Evolutionary conservation across 2,113 vertebrate genomes (phyloP).

Genomic region (Xerus inauris): DNA sequence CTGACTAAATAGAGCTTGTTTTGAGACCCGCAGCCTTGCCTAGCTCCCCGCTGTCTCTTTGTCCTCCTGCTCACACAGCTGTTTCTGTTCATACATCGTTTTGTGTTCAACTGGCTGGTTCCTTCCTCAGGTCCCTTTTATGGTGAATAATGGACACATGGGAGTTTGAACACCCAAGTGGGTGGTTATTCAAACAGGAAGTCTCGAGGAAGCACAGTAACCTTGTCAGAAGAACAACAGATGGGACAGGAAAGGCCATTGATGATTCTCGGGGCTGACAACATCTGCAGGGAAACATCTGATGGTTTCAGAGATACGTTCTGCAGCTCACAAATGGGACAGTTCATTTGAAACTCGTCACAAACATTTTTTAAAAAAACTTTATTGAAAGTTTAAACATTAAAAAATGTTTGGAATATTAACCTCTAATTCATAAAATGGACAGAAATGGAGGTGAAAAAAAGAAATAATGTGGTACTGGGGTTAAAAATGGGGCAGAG

Average conservation of each 20-base stretch:
- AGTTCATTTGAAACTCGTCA: slow-evolving; percentile 5
- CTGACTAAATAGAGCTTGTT: slow-evolving; percentile 72
- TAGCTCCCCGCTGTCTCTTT: slow-evolving; percentile 76
- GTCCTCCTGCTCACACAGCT: slow-evolving; percentile 77
- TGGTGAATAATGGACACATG: slow-evolving; percentile 62
- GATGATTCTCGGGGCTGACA: slow-evolving; percentile 1
- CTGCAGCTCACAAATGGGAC: neutral
- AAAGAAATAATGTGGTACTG: neutral
- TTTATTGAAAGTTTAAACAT: no score
- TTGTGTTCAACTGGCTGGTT: slow-evolving; percentile 34
- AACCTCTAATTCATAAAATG: neutral
- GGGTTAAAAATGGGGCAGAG: neutral
- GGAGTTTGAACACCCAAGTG: slow-evolving; percentile 60
- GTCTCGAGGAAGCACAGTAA: slow-evolving; percentile 50
- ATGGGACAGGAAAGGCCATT: slow-evolving; percentile 36
- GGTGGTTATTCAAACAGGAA: slow-evolving; percentile 74
- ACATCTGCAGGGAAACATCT: slow-evolving; percentile 32
- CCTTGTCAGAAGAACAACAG: slow-evolving; percentile 55
- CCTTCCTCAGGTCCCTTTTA: slow-evolving; percentile 38
- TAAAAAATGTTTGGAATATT: neutral
- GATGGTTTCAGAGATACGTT: neutral
- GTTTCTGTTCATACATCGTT: slow-evolving; percentile 57
- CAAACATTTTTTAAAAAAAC: neutral
- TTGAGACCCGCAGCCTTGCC: slow-evolving; percentile 80
- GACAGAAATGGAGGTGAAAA: neutral